Evolutionary conservation across 2,888 invertebrate species (phyloP).

Genomic region (Andrena dorsata): DNA sequence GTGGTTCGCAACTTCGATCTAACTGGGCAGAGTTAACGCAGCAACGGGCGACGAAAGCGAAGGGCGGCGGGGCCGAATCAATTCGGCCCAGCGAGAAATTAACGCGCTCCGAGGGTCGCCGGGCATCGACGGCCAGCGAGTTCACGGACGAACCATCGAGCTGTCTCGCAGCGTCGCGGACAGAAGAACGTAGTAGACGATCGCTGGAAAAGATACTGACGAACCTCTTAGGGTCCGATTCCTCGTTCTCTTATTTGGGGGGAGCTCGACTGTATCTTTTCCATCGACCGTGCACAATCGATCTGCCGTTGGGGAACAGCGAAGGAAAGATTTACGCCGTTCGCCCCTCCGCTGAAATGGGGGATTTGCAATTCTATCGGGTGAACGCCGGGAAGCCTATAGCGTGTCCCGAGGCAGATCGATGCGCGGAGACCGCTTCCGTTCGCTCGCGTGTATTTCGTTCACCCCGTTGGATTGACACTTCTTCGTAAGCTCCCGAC

Average conservation of each 20-base stretch:
- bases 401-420: conserved; percentile 24
- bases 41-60: conserved; percentile 33
- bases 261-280: not conserved
- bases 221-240: no score
- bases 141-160: conserved; percentile 11
- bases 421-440: conserved; percentile 24
- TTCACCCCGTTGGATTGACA: not conserved
- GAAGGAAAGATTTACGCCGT: conserved; percentile 12
- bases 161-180: not conserved
- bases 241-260: no score
- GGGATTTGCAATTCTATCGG: conserved; percentile 39
- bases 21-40: conserved; percentile 49
- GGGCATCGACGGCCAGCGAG: conserved; percentile 24
- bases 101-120: conserved; percentile 48
- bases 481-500: not conserved
- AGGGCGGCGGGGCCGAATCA: conserved; percentile 54
- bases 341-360: conserved; percentile 4
- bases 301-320: conserved; percentile 14
- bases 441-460: not conserved
- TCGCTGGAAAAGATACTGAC: no score
- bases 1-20: conserved; percentile 50
- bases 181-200: not conserved
- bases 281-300: conserved; percentile 7
- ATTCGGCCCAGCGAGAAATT: conserved; percentile 60
- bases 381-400: not conserved